Evolutionary conservation across 92 coral and sea anemone genomes (phyloP).

Genomic region (Parazoanthus swiftii): DNA sequence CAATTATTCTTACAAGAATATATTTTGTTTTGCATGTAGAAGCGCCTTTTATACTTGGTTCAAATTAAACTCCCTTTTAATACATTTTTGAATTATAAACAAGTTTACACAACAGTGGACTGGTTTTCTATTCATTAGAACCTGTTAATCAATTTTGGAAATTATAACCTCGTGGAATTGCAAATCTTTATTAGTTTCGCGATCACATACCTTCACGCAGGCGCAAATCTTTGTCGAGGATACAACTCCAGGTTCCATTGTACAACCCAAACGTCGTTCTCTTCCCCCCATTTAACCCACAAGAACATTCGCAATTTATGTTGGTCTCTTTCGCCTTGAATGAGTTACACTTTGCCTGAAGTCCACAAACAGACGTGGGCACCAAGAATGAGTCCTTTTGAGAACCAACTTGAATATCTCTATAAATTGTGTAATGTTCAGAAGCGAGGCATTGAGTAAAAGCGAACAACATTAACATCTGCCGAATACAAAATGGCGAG

Average conservation of each 20-base stretch:
- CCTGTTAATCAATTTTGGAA: no score
- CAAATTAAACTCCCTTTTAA: no score
- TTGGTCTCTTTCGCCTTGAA: neutral
- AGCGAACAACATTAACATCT: neutral
- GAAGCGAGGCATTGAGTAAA: neutral
- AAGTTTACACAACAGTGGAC: no score
- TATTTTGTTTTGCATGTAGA: no score
- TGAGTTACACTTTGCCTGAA: neutral
- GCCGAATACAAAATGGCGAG: neutral
- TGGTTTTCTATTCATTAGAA: no score
- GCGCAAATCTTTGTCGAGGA: neutral
- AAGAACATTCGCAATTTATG: conserved; percentile 4
- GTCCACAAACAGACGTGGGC: neutral
- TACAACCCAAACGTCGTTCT: neutral
- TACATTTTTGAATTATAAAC: no score
- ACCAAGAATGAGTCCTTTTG: neutral
- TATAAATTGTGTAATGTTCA: neutral
- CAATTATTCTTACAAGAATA: no score
- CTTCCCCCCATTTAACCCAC: neutral
- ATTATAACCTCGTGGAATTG: no score
- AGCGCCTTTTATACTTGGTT: no score
- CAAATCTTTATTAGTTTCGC: neutral
- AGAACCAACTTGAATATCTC: neutral
- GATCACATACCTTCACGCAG: neutral
- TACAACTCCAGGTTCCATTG: neutral